Percentiles rank a stretch among this genome's conserved stretches.
phyloP scores from a whole-genome alignment of 2,888 invertebrate genomes.

The Ormia ochracea region DNA sequence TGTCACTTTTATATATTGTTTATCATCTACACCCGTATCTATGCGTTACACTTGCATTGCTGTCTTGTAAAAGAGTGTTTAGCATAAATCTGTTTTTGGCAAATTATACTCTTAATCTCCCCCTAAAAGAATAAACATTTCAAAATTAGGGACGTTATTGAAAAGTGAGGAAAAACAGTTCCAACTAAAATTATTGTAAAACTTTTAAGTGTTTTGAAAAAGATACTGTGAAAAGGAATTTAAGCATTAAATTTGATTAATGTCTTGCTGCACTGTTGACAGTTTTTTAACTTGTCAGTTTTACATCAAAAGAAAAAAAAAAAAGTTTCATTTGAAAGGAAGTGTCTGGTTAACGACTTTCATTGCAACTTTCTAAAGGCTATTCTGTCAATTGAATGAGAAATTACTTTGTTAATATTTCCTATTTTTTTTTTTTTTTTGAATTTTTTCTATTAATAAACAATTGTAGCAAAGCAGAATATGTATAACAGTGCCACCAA shows the following conservation, averaged over 20 bases:
- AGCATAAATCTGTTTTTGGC: conserved; percentile 39
- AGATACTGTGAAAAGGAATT: not conserved
- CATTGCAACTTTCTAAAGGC: conserved; percentile 11
- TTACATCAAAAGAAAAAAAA: too few relatives aligned
- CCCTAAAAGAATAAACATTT: not conserved
- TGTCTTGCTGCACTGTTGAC: conserved; percentile 58
- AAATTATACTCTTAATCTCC: conserved; percentile 28
- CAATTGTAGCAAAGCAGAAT: too few relatives aligned
- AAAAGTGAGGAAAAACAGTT: not conserved
- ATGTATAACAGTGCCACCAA: too few relatives aligned
- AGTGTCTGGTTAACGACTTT: conserved; percentile 18
- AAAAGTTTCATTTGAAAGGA: conserved; percentile 6
- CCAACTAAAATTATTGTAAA: conserved; percentile 26
- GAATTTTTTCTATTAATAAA: too few relatives aligned
- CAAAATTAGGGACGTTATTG: conserved; percentile 2
- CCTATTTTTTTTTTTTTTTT: not conserved
- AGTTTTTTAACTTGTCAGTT: conserved; percentile 60
- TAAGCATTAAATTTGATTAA: conserved; percentile 63
- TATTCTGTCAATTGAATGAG: conserved; percentile 48
- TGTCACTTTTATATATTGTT: conserved; percentile 50
- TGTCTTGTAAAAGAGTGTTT: not conserved
- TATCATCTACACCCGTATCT: conserved; percentile 51
- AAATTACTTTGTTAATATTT: conserved; percentile 42
- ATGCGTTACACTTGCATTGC: conserved; percentile 17
- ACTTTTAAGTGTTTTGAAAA: conserved; percentile 7